phyloP scores from a whole-genome alignment of 2,113 vertebrate genomes.

The Haemorhous mexicanus region DNA sequence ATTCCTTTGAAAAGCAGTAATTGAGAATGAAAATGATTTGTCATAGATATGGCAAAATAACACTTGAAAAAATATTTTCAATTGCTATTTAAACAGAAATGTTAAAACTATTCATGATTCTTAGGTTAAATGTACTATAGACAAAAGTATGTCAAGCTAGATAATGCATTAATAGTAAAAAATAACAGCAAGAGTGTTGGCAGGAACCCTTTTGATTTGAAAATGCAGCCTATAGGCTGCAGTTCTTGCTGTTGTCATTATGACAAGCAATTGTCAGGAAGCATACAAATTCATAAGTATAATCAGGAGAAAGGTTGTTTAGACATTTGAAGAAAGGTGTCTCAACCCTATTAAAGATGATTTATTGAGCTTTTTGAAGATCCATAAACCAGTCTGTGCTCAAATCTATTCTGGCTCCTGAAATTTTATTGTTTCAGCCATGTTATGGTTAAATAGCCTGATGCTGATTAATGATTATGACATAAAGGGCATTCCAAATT shows the following conservation, averaged over 20 bases:
- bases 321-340: neutral
- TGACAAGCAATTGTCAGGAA: neutral
- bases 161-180: neutral
- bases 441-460: neutral
- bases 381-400: neutral
- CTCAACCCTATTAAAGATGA: neutral
- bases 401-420: neutral
- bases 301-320: neutral
- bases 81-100: neutral
- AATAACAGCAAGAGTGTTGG: neutral
- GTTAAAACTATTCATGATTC: neutral
- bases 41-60: neutral
- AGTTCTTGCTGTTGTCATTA: neutral
- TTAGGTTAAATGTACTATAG: neutral
- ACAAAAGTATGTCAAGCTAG: neutral
- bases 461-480: neutral
- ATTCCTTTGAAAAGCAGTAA: neutral
- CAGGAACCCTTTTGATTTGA: neutral
- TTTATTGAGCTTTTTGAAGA: neutral
- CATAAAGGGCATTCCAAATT: neutral
- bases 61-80: neutral
- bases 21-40: neutral
- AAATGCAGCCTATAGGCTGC: neutral
- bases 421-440: neutral
- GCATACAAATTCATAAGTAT: neutral